phyloP scores from a whole-genome alignment of 2,113 vertebrate genomes.

The Siniperca knerii region DNA sequence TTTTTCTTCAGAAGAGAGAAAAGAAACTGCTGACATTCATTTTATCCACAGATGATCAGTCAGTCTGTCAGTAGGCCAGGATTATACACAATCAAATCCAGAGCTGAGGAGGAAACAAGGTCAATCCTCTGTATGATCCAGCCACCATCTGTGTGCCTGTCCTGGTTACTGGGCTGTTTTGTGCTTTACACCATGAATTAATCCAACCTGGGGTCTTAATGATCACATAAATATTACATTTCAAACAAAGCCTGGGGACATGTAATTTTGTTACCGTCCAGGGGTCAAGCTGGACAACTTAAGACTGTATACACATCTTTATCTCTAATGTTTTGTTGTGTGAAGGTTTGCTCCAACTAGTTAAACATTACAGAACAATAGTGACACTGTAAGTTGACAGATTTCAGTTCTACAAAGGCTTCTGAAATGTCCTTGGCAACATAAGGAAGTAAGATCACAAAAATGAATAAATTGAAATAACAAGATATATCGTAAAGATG shows the following conservation, averaged over 20 bases:
- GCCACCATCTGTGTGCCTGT: slow-evolving; percentile 71
- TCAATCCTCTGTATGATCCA: slow-evolving; percentile 76
- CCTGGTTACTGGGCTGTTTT: slow-evolving; percentile 65
- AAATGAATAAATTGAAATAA: neutral
- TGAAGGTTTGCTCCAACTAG: neutral
- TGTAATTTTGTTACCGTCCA: neutral
- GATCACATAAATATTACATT: slow-evolving; percentile 24
- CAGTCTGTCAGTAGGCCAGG: slow-evolving; percentile 72
- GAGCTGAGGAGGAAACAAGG: slow-evolving; percentile 70
- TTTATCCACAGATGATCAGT: slow-evolving; percentile 69
- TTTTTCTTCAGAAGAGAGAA: slow-evolving; percentile 1
- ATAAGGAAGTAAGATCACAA: neutral
- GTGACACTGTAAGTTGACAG: neutral
- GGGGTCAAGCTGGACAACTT: neutral
- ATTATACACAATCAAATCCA: slow-evolving; percentile 76
- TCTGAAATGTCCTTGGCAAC: neutral
- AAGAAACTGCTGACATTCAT: slow-evolving; percentile 64
- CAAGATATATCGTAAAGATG: neutral
- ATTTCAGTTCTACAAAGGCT: neutral
- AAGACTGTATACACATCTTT: neutral
- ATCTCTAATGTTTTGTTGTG: neutral
- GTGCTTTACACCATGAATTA: slow-evolving; percentile 57
- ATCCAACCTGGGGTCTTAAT: slow-evolving; percentile 37
- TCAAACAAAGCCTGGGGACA: slow-evolving; percentile 1
- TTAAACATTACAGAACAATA: slow-evolving; percentile 34